Evolutionary conservation across 1,140 invertebrate genomes (phyloP).

Genomic region (Dufourea novaeangliae): DNA sequence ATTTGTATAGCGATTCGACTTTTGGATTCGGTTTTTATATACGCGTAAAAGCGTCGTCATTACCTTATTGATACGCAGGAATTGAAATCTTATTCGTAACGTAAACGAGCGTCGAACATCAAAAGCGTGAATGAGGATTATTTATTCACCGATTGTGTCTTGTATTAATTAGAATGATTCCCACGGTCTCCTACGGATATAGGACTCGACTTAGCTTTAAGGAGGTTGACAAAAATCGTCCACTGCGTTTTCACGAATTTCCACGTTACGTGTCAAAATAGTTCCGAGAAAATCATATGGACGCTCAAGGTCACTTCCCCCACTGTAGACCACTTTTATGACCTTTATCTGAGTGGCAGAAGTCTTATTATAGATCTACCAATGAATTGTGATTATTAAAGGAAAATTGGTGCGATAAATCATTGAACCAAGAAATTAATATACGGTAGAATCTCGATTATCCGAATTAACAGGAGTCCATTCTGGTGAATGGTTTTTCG

Average conservation of each 20-base stretch:
- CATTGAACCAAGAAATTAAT: too few species aligned
- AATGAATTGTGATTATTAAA: too few species aligned
- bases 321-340: background rate
- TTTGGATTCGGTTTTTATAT: conserved; percentile 48
- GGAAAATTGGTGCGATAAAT: too few species aligned
- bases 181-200: conserved; percentile 27
- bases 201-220: conserved; percentile 41
- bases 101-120: conserved; percentile 1
- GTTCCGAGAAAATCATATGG: background rate
- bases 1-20: conserved; percentile 22
- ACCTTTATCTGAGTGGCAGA: background rate
- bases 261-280: background rate
- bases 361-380: too few species aligned
- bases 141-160: conserved; percentile 51
- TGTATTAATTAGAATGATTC: conserved; percentile 35
- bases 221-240: conserved; percentile 18
- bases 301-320: background rate
- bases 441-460: too few species aligned
- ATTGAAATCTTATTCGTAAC: conserved; percentile 27
- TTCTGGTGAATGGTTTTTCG: too few species aligned
- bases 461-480: too few species aligned
- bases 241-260: conserved; percentile 31
- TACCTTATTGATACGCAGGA: conserved; percentile 22
- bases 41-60: conserved; percentile 13
- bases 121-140: conserved; percentile 11